A percentile compares a stretch with the other conserved stretches of the same genome.
Evolutionary conservation across 2,797 vertebrate genomes (phyloP).

Genomic region (Geotrypetes seraphini): DNA sequence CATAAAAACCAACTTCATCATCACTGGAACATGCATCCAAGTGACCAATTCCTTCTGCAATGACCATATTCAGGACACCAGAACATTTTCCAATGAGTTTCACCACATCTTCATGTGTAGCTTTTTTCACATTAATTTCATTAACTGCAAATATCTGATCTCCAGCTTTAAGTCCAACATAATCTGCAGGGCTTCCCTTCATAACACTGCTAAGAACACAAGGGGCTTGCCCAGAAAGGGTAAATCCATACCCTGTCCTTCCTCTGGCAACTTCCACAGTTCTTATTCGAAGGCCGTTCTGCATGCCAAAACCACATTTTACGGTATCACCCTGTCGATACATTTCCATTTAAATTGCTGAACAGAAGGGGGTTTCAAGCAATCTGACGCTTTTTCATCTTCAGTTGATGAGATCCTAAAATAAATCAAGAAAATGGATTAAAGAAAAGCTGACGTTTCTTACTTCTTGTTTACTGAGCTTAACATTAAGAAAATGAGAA

Average conservation of each 20-base stretch:
- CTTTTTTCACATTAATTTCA: slow-evolving; percentile 86
- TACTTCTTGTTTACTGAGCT: not conserved
- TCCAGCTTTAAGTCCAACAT: slow-evolving; percentile 80
- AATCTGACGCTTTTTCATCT: slow-evolving; percentile 9
- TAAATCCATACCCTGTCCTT: slow-evolving; percentile 88
- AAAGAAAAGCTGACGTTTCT: not conserved
- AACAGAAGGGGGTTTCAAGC: not conserved
- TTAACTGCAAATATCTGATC: slow-evolving; percentile 87
- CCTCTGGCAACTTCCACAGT: slow-evolving; percentile 87
- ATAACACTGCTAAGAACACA: slow-evolving; percentile 85
- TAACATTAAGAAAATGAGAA: not conserved
- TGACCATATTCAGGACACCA: slow-evolving; percentile 79
- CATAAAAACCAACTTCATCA: slow-evolving; percentile 74
- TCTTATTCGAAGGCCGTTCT: slow-evolving; percentile 52
- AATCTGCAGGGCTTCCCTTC: slow-evolving; percentile 88
- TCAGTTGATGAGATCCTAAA: slow-evolving; percentile 13
- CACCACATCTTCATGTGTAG: slow-evolving; percentile 92
- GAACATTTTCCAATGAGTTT: slow-evolving; percentile 90
- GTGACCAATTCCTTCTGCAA: slow-evolving; percentile 64
- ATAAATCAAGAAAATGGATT: no score
- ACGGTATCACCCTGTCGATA: slow-evolving; percentile 62
- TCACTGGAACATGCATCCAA: slow-evolving; percentile 87
- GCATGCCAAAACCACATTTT: slow-evolving; percentile 60
- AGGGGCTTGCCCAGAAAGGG: slow-evolving; percentile 84
- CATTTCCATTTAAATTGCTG: slow-evolving; percentile 53